A percentile compares a stretch with the other conserved stretches of the same genome.
phyloP scores from a whole-genome alignment of 2,797 vertebrate species.

The Pipistrellus pipistrellus region DNA sequence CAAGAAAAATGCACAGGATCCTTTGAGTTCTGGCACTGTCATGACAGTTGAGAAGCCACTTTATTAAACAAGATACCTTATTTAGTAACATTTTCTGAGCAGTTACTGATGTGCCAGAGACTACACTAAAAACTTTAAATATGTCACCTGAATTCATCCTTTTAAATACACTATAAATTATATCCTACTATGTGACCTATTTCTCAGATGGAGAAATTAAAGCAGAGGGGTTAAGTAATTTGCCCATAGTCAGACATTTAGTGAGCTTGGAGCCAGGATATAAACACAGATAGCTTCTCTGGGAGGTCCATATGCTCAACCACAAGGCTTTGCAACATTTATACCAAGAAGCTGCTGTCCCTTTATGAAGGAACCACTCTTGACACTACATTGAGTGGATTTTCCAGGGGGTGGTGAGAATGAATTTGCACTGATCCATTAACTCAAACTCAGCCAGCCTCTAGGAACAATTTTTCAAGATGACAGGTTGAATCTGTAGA shows the following conservation, averaged over 20 bases:
- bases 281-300: neutral
- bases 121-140: slow-evolving; percentile 10
- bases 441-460: neutral
- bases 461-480: slow-evolving; percentile 21
- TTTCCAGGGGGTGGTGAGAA: neutral
- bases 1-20: neutral
- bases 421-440: neutral
- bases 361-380: neutral
- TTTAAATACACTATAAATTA: neutral
- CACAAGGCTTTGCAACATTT: neutral
- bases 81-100: neutral
- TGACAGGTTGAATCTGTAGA: neutral
- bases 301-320: neutral
- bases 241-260: neutral
- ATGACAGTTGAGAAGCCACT: neutral
- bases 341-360: neutral
- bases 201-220: slow-evolving; percentile 23
- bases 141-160: neutral
- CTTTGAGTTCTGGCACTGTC: neutral
- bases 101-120: neutral
- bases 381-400: neutral
- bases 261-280: neutral
- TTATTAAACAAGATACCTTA: slow-evolving; percentile 9
- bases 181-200: neutral
- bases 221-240: slow-evolving; percentile 15